Evolutionary conservation across 2,797 vertebrate species (phyloP), one percentile per base, ranked within the genome.

Genomic region (Gallinago nigripennis): DNA sequence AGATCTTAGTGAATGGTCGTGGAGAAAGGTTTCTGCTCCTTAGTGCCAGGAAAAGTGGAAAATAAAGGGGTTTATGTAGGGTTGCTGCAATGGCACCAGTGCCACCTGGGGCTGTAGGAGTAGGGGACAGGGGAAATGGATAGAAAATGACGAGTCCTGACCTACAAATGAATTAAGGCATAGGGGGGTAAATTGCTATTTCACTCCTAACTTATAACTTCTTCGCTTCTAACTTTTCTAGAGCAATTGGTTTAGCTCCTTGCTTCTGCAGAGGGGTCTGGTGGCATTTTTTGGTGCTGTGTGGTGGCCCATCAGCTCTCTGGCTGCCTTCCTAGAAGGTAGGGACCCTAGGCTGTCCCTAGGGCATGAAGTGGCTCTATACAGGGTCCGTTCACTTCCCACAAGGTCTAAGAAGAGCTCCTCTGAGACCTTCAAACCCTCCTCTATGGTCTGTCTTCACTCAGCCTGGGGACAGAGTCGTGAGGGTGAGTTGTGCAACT

Each of bases 71-170:
- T 19, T 68, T 37, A 19, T 56, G 51, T 4, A 17, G 54, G 30
- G 27, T 53, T 63, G 56, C 63, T 69, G 75, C 31, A 1, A 0
- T 53, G 0, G 24, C 16, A 3, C 8, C 35, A 1, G 11, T 4
- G 31, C n/a, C 51, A 2, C 35, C 27, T 8, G 2, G 51, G 72
- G 37, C 37, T 21, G 45, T 1, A 16, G 85, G 23, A 31, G 24
- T 1, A 53, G 30, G 5, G 41, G 7, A 15, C 5, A 8, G 54
- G 48, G 61, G 33, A 35, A 21, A 23, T 0, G 9, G 30, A 4
- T 1, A 18, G 39, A 12, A 82, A 77, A 65, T 0, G 5, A 81
- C 39, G 23, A 86, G 24, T 11, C 6, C 20, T 8, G 5, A 35
- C 39, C 39, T 41, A 8, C 8, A 43, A 61, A 66, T 65, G 20